These are phyloP conservation scores for Coracias cyanogaster DNA, from an alignment of 2,797 vertebrate genomes.

Conservation along the genomic window DNA sequence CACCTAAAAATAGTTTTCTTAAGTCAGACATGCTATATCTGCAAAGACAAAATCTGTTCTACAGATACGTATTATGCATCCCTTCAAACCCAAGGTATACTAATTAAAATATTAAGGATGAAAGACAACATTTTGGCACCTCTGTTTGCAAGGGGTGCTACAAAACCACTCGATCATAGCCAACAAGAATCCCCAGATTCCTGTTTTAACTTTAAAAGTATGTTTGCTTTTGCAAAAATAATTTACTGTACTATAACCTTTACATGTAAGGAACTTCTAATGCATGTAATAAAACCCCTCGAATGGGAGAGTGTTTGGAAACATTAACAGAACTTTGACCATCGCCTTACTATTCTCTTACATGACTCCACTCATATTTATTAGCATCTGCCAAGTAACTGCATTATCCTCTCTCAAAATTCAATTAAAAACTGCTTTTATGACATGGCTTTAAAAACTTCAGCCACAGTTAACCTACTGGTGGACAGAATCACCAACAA, in stretches of 20 bases:
- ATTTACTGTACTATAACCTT: neutral
- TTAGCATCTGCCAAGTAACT: neutral
- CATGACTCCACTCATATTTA: neutral
- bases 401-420: neutral
- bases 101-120: neutral
- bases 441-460: neutral
- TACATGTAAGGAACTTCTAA: neutral
- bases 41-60: neutral
- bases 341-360: neutral
- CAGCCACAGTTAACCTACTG: neutral
- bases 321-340: neutral
- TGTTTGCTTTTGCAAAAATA: neutral
- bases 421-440: neutral
- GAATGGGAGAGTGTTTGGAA: neutral
- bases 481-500: neutral
- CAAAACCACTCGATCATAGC: neutral
- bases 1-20: neutral
- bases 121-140: neutral
- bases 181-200: neutral
- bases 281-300: neutral
- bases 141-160: neutral
- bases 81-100: neutral
- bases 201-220: neutral
- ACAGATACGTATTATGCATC: neutral
- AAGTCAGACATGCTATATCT: neutral